Evolutionary conservation across 1,140 invertebrate genomes (phyloP), one percentile per base, ranked within the genome.

Genomic region (Conus ventricosus): DNA sequence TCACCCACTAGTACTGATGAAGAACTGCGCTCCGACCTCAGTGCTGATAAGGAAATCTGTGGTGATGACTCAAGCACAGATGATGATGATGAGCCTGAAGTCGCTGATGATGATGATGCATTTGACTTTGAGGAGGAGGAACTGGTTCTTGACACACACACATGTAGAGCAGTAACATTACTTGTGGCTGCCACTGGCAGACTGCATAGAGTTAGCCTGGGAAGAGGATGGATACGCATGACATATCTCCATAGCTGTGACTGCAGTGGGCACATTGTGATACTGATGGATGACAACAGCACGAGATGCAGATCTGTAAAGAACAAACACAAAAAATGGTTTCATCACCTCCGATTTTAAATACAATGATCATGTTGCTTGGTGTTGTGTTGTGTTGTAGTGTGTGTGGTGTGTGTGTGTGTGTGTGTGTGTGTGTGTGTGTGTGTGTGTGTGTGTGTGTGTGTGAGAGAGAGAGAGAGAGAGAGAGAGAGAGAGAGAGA

Each of bases 1-100:
- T 84, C 55, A 84, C 82, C 82, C 15, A 10, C 8, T 8, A 84
- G 82, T 0, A 55, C n/a, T 84, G 82, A 60, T 20, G 17, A 7
- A 10, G 57, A n/a, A 5, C 53, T 60, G 20, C 63, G 55, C 55
- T 39, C 15, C 27, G 54, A 17, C n/a, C 63, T 67, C 15, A 84
- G n/a, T 27, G 82, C 51, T 23, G 80, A 81, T 54, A 81, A 54
- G 4, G 80, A 54, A 81, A 81, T 81, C 80, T 81, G 80, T 20
- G 80, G 80, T 20, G 80, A 81, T 81, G 51, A 54, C 54, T 81
- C 39, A 15, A 81, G 20, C 76, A 78, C 25, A 39, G 84, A 86
- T 71, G 84, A 67, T 39, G 86, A 87, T 10, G 75, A 25, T 60
- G 86, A 80, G 15, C 15, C 10, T 78, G 78, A 78, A 27, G 60